Base-by-base conservation (phyloP, 1,140 invertebrate genomes). In the Tetragnatha versicolor region DNA sequence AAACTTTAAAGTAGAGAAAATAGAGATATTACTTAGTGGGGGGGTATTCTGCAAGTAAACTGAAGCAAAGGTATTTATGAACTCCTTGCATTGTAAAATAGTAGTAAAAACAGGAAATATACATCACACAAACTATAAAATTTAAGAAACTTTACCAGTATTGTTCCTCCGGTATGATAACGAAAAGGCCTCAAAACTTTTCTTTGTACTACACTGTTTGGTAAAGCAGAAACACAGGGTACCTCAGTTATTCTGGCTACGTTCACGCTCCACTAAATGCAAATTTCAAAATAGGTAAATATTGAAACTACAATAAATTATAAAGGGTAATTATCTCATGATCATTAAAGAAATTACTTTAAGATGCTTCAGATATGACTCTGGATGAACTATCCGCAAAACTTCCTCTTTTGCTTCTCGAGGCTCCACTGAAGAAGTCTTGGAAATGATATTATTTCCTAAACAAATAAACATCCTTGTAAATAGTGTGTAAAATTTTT, bases 181-280 rank as follows among this genome's bases (percentile, higher is more conserved):
- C 92, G 91, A 81, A 88, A 86, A 20, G 93, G 93, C 65, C 89
- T 89, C 49, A 96, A 86, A 82, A 94, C 92, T 73, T 90, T 89
- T 80, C 86, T 87, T 84, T 95, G 92, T n/a, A 95, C 89, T 78
- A 93, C 85, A 69, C 88, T 89, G 84, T 94, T 93, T 53, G 94
- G 94, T 61, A 95, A 84, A 61, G 91, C 87, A n/a, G 91, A 88
- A 27, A 94, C 85, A 2, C 90, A 85, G 27, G 91, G 89, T 0
- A 95, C 89, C 85, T 95, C 94, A 22, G 93, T 90, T 77, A 95
- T 93, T 70, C 88, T 85, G 12, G 93, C 93, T 31, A 94, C 92
- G 84, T 89, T 92, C 25, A 89, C 86, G 83, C 92, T 93, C 89
- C 91, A 93, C 91, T 93, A 86, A 14, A 85, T 85, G 82, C 82